Evolutionary conservation across 2,113 vertebrate species (phyloP).

Genomic region (Microcebus tavaratra): DNA sequence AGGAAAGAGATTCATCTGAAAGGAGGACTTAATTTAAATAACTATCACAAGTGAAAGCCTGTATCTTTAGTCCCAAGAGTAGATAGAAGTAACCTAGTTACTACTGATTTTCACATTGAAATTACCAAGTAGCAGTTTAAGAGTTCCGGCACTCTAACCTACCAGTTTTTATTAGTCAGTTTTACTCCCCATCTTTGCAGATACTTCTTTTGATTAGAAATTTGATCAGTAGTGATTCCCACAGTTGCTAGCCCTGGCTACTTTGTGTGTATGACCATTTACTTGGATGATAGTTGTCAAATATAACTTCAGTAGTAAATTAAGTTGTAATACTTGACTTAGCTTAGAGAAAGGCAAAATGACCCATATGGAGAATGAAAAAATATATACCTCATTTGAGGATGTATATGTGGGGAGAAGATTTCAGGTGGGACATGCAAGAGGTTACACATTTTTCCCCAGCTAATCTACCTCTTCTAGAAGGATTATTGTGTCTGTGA

Average conservation of each 20-base stretch:
- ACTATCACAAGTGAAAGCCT: not conserved
- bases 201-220: not conserved
- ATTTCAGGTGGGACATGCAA: not conserved
- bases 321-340: constrained; percentile 9
- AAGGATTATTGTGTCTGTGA: not conserved
- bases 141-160: not conserved
- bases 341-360: constrained; percentile 9
- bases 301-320: not conserved
- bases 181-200: not conserved
- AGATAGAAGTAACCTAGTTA: not conserved
- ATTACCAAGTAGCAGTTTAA: not conserved
- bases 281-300: not conserved
- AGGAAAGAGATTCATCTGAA: constrained; percentile 15
- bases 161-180: not conserved
- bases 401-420: not conserved
- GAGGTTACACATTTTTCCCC: not conserved
- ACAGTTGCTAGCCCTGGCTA: not conserved
- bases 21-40: constrained; percentile 27
- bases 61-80: not conserved
- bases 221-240: not conserved
- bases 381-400: not conserved
- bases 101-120: not conserved
- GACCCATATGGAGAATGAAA: not conserved
- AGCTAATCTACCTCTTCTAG: not conserved
- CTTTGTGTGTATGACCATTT: not conserved